Conservation (phyloP, 1,140 invertebrate genomes). For the Atta texana region DNA sequence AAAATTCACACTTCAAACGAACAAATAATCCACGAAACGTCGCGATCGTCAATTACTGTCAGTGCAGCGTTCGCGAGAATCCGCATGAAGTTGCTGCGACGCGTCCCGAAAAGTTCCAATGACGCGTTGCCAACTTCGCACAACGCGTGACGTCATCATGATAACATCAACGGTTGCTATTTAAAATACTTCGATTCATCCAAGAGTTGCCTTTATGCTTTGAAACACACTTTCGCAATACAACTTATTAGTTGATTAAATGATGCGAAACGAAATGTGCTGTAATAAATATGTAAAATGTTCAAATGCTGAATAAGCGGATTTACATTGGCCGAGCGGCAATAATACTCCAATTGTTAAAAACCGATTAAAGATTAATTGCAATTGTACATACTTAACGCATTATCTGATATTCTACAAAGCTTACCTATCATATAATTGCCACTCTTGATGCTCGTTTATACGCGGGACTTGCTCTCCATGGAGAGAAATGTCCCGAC, state of each 20-base stretch:
- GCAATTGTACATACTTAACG: too few relatives aligned
- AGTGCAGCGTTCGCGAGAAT: neutral
- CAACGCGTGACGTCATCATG: neutral
- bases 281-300: neutral
- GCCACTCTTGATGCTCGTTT: neutral
- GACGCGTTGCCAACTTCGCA: neutral
- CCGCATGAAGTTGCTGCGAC: neutral
- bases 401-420: neutral
- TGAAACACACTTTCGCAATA: neutral
- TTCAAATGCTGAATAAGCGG: neutral
- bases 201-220: neutral
- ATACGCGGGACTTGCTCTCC: neutral
- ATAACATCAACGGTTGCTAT: neutral
- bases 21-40: neutral
- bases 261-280: neutral
- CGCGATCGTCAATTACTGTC: neutral
- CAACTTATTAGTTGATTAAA: neutral
- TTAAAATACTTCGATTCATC: neutral
- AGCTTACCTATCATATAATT: neutral
- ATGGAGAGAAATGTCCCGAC: neutral
- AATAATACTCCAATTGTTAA: neutral
- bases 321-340: neutral
- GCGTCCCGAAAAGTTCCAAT: neutral
- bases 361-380: neutral
- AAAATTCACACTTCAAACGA: neutral